phyloP scores from a whole-genome alignment of 1,140 invertebrate genomes.

The Orussus abietinus region DNA sequence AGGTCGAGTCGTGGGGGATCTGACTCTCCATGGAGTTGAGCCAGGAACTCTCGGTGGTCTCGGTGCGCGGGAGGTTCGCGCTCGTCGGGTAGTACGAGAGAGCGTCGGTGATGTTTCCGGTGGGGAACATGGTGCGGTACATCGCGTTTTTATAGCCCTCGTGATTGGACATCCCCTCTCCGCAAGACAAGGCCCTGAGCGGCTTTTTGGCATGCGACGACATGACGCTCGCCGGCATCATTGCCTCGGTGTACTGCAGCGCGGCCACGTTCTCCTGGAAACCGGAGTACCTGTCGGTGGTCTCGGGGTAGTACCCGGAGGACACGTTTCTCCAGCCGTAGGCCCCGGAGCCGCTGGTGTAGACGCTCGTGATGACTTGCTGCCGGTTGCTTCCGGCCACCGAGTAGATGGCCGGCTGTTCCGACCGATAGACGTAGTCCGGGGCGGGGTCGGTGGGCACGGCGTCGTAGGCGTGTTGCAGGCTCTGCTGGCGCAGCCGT shows the following conservation, averaged over 20 bases:
- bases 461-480: constrained; percentile 31
- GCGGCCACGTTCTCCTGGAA: constrained; percentile 40
- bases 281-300: constrained; percentile 65
- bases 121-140: constrained; percentile 66
- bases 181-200: constrained; percentile 49
- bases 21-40: constrained; percentile 57
- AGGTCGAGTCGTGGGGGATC: constrained; percentile 54
- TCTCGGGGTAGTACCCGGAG: constrained; percentile 60
- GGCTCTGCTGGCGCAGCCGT: constrained; percentile 35
- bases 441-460: constrained; percentile 28
- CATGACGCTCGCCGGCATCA: constrained; percentile 40
- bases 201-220: constrained; percentile 52
- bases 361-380: constrained; percentile 66
- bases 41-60: constrained; percentile 59
- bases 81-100: constrained; percentile 73
- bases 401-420: constrained; percentile 70
- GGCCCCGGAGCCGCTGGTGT: constrained; percentile 62
- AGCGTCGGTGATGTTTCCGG: constrained; percentile 70
- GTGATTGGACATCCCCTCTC: constrained; percentile 58
- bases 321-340: constrained; percentile 57
- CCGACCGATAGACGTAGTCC: constrained; percentile 59
- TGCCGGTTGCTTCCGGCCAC: constrained; percentile 67
- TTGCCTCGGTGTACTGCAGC: constrained; percentile 40
- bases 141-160: constrained; percentile 64
- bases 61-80: constrained; percentile 56